Conservation (phyloP, 1,140 invertebrate species). For the Manduca sexta region DNA sequence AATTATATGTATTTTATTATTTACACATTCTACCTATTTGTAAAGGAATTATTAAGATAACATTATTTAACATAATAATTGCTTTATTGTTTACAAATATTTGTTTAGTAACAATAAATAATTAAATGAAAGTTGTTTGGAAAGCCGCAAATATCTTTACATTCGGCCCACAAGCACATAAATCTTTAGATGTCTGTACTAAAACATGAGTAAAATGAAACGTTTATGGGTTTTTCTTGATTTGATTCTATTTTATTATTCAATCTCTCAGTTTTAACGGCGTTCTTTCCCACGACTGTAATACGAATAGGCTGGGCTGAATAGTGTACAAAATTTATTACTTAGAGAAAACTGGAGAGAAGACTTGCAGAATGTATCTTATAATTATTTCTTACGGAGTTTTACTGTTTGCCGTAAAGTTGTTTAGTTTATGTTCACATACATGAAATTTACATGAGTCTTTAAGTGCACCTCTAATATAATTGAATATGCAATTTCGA, state of each 20-base stretch:
- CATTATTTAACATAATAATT: too few relatives aligned
- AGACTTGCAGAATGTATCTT: conserved; percentile 8
- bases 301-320: conserved; percentile 2
- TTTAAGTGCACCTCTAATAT: too few relatives aligned
- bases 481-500: too few relatives aligned
- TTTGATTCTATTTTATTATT: conserved; percentile 21
- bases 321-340: conserved; percentile 9
- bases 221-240: conserved; percentile 18
- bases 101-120: too few relatives aligned
- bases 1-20: too few relatives aligned
- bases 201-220: conserved; percentile 2
- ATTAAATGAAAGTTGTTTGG: too few relatives aligned
- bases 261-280: conserved; percentile 17
- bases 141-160: too few relatives aligned
- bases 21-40: too few relatives aligned
- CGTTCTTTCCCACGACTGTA: conserved; percentile 23
- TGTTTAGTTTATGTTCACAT: conserved; percentile 16
- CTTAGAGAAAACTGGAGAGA: conserved; percentile 10
- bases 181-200: conserved; percentile 2
- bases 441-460: conserved; percentile 1
- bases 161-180: not conserved
- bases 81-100: too few relatives aligned
- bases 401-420: conserved; percentile 21
- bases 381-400: conserved; percentile 2
- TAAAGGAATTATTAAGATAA: too few relatives aligned